Evolutionary conservation across 2,888 invertebrate species (phyloP), one percentile per base, ranked within the genome.

Genomic region (Lycia hirtaria): DNA sequence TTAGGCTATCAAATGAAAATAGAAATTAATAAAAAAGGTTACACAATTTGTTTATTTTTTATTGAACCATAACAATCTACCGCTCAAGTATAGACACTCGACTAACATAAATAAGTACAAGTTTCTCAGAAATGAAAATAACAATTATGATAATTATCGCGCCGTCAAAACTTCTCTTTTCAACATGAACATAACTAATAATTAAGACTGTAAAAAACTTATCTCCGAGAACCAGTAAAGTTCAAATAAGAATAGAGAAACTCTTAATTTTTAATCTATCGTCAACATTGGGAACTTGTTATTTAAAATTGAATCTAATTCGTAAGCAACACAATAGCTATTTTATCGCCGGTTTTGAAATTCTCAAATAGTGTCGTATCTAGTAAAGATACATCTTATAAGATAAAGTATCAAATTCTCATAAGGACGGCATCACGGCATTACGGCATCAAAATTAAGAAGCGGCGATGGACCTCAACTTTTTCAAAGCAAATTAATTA

Each of bases 81-180:
- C 41, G 28, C 7, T 26, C 26, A 10, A 44, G 33, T 10, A 50
- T 45, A 58, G n/a, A n/a, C n/a, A n/a, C n/a, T n/a, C 40, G 65
- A 55, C 47, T 61, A 43, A 71, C 65, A 76, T 73, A 77, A 80
- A 76, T 73, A 77, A 80, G 76, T 73, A 51, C 59, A 52, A 65
- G 66, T 65, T 85, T 84, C 82, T 75, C 53, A 67, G 80, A 85
- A 85, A 82, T 76, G 10, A 71, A 80, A 80, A 64, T 73, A 83
- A 80, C 81, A 83, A 87, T 87, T 86, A 88, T 83, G 76, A 84
- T 87, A 85, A 88, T 88, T 87, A 86, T 85, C 84, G 76, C 81
- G 69, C 84, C 76, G 81, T 79, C 83, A 78, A 75, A 72, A 75
- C 72, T 72, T 73, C 76, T 72, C 74, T 80, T 80, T 76, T 73